A percentile compares a stretch with the other conserved stretches of the same genome.
These are phyloP conservation scores for Protonibea diacanthus DNA, from an alignment of 2,797 vertebrate species.

Conservation along the genomic window DNA sequence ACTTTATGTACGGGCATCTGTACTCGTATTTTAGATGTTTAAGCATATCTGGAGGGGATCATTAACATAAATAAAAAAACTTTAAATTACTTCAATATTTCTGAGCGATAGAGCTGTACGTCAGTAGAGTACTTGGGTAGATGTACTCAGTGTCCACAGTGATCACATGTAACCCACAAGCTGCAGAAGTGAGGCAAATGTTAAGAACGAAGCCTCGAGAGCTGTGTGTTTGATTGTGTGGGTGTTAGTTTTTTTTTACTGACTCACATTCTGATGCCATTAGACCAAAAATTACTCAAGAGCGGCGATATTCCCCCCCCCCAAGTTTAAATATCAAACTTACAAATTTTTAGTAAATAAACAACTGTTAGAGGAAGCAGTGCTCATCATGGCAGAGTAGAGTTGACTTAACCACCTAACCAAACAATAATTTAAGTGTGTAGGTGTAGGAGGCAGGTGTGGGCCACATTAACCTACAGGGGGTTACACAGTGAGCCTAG, in stretches of 20 bases:
- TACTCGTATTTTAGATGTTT: no score
- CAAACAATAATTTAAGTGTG: background rate
- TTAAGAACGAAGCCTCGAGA: constrained; percentile 11
- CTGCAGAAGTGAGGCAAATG: constrained; percentile 6
- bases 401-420: constrained; percentile 35
- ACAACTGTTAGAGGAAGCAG: constrained; percentile 15
- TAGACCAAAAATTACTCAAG: constrained; percentile 11
- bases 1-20: no score
- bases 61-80: background rate
- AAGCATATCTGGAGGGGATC: background rate
- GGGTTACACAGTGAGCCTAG: background rate
- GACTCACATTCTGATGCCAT: constrained; percentile 44
- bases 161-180: constrained; percentile 12
- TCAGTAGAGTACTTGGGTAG: background rate
- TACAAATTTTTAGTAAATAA: constrained; percentile 12
- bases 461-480: constrained; percentile 14
- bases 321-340: constrained; percentile 25
- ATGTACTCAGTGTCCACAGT: background rate
- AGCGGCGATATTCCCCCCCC: background rate
- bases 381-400: background rate
- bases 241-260: constrained; percentile 41
- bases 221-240: constrained; percentile 12
- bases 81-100: background rate
- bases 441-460: constrained; percentile 9
- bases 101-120: background rate